These are phyloP conservation scores for Scomber colias DNA, from an alignment of 2,113 vertebrate species.

Conservation along the genomic window DNA sequence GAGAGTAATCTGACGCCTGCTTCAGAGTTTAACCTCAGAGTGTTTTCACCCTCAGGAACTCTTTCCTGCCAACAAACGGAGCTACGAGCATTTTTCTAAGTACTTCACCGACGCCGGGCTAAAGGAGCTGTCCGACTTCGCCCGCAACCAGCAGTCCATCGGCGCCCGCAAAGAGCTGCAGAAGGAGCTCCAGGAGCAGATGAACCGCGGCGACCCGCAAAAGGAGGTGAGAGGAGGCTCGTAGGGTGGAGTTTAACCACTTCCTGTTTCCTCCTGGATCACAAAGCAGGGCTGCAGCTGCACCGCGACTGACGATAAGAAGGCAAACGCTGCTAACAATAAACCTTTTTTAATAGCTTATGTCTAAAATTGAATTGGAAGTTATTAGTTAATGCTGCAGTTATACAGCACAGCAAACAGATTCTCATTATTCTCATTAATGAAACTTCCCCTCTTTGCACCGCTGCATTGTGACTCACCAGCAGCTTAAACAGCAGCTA, in stretches of 20 bases:
- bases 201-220: constrained; percentile 93
- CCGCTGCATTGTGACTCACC: not conserved
- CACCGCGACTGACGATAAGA: too few species aligned
- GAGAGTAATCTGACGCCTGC: too few species aligned
- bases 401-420: not conserved
- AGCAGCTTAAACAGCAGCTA: not conserved
- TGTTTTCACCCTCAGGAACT: constrained; percentile 87
- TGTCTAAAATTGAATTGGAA: too few species aligned
- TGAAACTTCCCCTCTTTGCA: not conserved
- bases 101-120: constrained; percentile 98
- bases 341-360: not conserved
- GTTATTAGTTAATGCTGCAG: too few species aligned
- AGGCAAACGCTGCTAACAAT: too few species aligned
- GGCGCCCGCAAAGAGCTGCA: constrained; percentile 97
- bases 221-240: constrained; percentile 89
- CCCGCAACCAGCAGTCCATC: constrained; percentile 97
- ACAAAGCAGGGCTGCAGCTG: not conserved
- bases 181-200: constrained; percentile 97
- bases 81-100: constrained; percentile 97
- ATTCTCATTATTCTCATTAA: not conserved
- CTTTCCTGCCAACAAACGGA: constrained; percentile 99
- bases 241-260: not conserved
- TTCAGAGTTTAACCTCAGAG: too few species aligned
- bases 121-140: constrained; percentile 97
- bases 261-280: not conserved